These are phyloP conservation scores for Monopterus albus DNA, from an alignment of 2,113 vertebrate genomes.

Conservation along the genomic window DNA sequence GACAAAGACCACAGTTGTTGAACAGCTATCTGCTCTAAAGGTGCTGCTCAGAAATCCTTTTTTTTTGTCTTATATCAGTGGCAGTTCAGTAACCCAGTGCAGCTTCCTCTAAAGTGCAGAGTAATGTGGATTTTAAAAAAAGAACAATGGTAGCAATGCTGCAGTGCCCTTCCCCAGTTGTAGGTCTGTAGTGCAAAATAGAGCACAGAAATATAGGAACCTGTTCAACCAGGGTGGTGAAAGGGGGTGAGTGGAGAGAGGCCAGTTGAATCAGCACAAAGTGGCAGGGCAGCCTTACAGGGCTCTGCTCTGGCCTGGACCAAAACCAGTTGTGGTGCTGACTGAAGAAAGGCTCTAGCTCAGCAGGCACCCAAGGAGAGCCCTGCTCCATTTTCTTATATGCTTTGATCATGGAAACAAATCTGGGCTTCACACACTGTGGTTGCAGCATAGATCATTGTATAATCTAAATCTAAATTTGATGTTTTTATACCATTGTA, in stretches of 20 bases:
- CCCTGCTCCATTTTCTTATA: conserved; percentile 23
- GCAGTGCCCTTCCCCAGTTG: conserved; percentile 29
- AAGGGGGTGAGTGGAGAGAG: conserved; percentile 49
- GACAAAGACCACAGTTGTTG: conserved; percentile 1
- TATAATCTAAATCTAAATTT: conserved; percentile 36
- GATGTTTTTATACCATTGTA: conserved; percentile 52
- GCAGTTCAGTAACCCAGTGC: background rate
- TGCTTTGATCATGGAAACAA: conserved; percentile 24
- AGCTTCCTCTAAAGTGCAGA: background rate
- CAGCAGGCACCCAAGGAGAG: conserved; percentile 56
- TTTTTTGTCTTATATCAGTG: background rate
- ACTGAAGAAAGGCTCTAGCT: conserved; percentile 58
- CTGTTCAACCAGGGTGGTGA: conserved; percentile 41
- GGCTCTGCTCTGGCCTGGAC: conserved; percentile 58
- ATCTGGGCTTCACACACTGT: conserved; percentile 38
- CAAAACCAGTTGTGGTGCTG: conserved; percentile 68
- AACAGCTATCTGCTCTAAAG: conserved; percentile 9
- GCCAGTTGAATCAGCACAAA: conserved; percentile 78
- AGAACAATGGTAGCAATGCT: background rate
- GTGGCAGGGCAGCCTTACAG: conserved; percentile 54
- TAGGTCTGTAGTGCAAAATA: conserved; percentile 28
- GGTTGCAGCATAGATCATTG: conserved; percentile 32
- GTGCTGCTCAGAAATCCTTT: background rate
- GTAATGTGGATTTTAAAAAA: conserved; percentile 2
- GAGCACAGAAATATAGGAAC: conserved; percentile 42